Evolutionary conservation across 2,888 invertebrate genomes (phyloP).

Genomic region (Brenthis daphne): DNA sequence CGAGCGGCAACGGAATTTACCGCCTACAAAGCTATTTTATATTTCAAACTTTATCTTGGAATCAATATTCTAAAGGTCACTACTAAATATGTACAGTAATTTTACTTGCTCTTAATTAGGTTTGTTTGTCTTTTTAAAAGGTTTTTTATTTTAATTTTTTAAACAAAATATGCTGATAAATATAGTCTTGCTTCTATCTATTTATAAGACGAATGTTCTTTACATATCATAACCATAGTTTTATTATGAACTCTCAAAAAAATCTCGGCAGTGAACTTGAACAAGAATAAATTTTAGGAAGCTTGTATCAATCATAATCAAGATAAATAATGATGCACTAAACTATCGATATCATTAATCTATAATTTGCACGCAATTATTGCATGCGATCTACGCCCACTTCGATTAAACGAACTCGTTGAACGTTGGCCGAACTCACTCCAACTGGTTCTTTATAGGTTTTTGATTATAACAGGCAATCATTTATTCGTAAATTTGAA

Average conservation of each 20-base stretch:
- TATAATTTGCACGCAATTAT: conserved; percentile 60
- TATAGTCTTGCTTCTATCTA: no score
- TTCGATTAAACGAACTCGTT: conserved; percentile 43
- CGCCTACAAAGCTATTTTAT: conserved; percentile 54
- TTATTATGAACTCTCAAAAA: no score
- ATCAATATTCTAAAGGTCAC: conserved; percentile 18
- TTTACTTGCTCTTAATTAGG: neutral
- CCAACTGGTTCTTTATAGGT: conserved; percentile 8
- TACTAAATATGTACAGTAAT: conserved; percentile 1
- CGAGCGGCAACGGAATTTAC: conserved; percentile 77
- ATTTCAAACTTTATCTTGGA: conserved; percentile 23
- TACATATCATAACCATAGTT: no score
- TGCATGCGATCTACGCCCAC: conserved; percentile 49
- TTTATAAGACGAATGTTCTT: no score
- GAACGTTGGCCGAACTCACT: conserved; percentile 15
- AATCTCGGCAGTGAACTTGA: neutral
- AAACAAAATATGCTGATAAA: no score
- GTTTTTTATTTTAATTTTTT: no score
- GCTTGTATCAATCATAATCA: conserved; percentile 40
- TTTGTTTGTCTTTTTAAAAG: neutral
- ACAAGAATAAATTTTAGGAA: conserved; percentile 8
- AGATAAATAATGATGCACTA: conserved; percentile 49
- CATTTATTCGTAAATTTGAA: conserved; percentile 12
- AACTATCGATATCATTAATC: conserved; percentile 60
- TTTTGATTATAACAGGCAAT: conserved; percentile 7